phyloP scores from a whole-genome alignment of 2,888 invertebrate species.

The Lasioglossum figueresi region DNA sequence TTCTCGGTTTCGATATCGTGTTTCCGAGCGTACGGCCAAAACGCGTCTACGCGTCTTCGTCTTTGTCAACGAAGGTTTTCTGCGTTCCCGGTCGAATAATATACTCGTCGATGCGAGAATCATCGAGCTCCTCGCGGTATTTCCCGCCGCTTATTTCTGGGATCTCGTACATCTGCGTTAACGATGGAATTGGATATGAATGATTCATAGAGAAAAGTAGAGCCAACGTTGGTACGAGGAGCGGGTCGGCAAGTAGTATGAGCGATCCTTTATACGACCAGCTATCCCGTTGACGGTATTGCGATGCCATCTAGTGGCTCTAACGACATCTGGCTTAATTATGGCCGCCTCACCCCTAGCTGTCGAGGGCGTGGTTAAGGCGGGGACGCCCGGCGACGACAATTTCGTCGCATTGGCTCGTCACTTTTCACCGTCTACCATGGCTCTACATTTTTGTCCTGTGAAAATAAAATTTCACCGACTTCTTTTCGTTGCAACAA shows the following conservation, averaged over 20 bases:
- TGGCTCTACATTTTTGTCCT: conserved; percentile 24
- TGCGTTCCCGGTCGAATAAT: not conserved
- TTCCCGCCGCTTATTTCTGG: not conserved
- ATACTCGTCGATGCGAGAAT: not conserved
- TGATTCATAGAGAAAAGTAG: conserved; percentile 24
- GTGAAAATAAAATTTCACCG: not conserved
- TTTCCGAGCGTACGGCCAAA: conserved; percentile 7
- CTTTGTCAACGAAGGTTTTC: not conserved
- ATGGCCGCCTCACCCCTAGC: conserved; percentile 81
- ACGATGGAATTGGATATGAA: conserved; percentile 7
- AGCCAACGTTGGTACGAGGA: not conserved
- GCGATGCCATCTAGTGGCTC: conserved; percentile 83
- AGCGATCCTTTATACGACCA: conserved; percentile 30
- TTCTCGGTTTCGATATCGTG: conserved; percentile 26
- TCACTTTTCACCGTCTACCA: conserved; percentile 26
- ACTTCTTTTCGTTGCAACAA: not conserved
- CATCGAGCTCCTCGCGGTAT: not conserved
- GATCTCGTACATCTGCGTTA: not conserved
- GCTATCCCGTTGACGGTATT: conserved; percentile 62
- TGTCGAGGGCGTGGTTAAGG: conserved; percentile 81
- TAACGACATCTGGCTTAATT: conserved; percentile 80
- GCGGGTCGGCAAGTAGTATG: conserved; percentile 19
- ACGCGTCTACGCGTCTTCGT: conserved; percentile 11
- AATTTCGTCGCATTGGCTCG: conserved; percentile 59
- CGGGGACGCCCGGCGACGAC: conserved; percentile 53